phyloP scores from a whole-genome alignment of 2,888 invertebrate species.

The Melanargia galathea region DNA sequence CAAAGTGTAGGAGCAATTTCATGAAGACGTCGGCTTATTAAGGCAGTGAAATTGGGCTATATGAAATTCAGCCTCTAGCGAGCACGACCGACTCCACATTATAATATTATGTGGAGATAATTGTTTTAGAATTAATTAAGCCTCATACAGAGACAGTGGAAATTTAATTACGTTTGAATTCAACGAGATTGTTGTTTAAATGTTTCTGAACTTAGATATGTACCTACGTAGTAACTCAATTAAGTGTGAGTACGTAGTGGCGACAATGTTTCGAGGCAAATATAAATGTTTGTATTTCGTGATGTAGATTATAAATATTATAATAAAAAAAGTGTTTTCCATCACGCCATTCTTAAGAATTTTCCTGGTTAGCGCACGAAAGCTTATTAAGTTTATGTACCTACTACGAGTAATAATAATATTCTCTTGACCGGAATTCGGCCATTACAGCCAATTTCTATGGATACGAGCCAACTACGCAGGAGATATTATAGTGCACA shows the following conservation, averaged over 20 bases:
- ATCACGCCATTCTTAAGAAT: conserved; percentile 17
- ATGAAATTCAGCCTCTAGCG: conserved; percentile 32
- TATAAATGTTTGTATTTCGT: conserved; percentile 6
- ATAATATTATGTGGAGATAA: conserved; percentile 32
- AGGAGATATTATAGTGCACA: no score
- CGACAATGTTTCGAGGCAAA: not conserved
- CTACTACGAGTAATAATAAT: no score
- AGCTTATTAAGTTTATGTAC: not conserved
- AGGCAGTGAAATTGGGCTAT: conserved; percentile 43
- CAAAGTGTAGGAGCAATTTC: conserved; percentile 72
- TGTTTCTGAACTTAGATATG: conserved; percentile 8
- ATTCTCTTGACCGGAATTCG: no score
- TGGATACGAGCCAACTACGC: no score
- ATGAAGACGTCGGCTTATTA: conserved; percentile 63
- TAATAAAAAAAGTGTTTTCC: not conserved
- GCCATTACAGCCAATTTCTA: no score
- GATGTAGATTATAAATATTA: not conserved
- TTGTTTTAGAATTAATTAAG: conserved; percentile 35
- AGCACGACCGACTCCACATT: conserved; percentile 29
- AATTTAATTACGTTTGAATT: conserved; percentile 36
- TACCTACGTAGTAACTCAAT: conserved; percentile 10
- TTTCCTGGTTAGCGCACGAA: conserved; percentile 10
- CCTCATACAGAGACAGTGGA: conserved; percentile 28
- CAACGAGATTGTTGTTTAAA: conserved; percentile 19
- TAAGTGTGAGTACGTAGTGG: conserved; percentile 1